phyloP scores from a whole-genome alignment of 2,113 vertebrate genomes.

The Engystomops pustulosus region DNA sequence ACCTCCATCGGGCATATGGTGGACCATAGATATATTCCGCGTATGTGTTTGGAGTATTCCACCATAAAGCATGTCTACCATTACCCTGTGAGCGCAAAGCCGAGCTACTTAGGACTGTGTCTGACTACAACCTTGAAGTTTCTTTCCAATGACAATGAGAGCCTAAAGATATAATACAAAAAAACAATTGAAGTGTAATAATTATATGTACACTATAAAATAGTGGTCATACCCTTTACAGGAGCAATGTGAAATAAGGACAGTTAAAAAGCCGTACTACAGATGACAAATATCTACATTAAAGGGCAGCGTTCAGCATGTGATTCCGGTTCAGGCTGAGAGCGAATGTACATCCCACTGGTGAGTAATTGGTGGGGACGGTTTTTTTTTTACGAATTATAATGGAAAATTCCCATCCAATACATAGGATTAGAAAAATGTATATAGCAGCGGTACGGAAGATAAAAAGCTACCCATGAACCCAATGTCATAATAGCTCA shows the following conservation, averaged over 20 bases:
- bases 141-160: no score
- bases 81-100: no score
- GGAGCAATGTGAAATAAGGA: neutral
- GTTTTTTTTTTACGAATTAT: neutral
- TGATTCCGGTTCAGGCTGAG: neutral
- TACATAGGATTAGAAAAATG: constrained; percentile 3
- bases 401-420: neutral
- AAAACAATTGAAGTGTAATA: no score
- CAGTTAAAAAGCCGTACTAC: neutral
- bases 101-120: no score
- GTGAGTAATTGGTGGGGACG: neutral
- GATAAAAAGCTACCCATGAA: neutral
- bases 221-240: no score
- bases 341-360: neutral
- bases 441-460: neutral
- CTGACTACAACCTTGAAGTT: no score
- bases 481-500: neutral
- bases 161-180: no score
- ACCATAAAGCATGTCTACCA: no score
- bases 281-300: neutral
- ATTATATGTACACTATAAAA: no score
- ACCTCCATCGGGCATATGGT: no score
- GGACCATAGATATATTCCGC: no score
- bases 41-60: no score
- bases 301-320: neutral